Evolutionary conservation across 2,888 invertebrate genomes (phyloP), one percentile per base, ranked within the genome.

Genomic region (Phorcus lineatus): DNA sequence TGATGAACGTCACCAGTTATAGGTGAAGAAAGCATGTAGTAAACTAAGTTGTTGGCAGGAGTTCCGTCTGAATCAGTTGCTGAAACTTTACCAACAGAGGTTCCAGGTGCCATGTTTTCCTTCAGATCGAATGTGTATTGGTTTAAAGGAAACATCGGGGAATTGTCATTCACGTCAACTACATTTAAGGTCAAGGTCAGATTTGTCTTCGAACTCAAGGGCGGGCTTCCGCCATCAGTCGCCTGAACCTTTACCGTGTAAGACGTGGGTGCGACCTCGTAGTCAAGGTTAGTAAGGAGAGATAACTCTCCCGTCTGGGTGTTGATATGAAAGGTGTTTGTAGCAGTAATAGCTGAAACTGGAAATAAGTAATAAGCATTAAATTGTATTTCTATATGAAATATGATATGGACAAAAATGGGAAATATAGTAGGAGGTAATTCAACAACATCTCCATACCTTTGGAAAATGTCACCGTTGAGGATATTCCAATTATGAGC

Each of bases 131-230:
- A 96, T 85, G 96, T 96, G 94, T 98, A 97, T 85, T 97, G 96
- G 95, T 97, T 96, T 1, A 97, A 97, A 92, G 97, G 97, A 31
- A 62, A 80, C 82, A 97, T 94, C 0, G 98, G 98, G 3, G 97
- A 96, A 93, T 98, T 98, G 94, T 98, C 98, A 93, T 98, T 98
- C 84, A 76, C 57, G 93, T 98, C 98, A 84, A 97, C 94, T 36
- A 98, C 97, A 94, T 98, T 98, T 1, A 90, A 82, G 6, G 87
- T 83, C 0, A 87, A 83, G 40, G 83, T 84, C 1, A 84, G 76
- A 19, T 81, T 83, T 2, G 82, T 82, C n/a, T n/a, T n/a, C 74
- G 80, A 84, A n/a, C 81, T 62, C 17, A 16, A 11, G 28, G 22
- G 62, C 7, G 6, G 36, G 11, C 9, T 47, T 11, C 47, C 47